Evolutionary conservation across 2,888 invertebrate genomes (phyloP), one percentile per base, ranked within the genome.

Genomic region (Agrilus mali): DNA sequence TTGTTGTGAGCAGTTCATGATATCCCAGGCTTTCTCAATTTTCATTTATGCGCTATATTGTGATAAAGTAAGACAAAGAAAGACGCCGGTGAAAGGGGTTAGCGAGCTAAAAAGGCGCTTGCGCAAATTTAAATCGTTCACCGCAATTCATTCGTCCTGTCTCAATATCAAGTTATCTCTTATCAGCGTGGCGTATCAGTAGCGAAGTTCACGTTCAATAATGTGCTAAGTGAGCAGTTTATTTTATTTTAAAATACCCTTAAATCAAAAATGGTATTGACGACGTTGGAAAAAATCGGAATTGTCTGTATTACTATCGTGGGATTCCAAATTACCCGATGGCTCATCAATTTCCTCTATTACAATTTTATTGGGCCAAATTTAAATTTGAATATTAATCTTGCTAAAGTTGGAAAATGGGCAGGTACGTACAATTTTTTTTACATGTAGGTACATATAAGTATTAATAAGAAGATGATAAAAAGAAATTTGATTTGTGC

Each of bases 321-420:
- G 32, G 61, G 58, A 5, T 59, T 64, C 47, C 64, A 64, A 51
- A 40, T 77, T 33, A 54, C 78, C 42, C 74, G 77, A 16, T 77
- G 77, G 33, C 61, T 71, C 31, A 55, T 78, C 7, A 54, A 52
- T 47, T 45, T 62, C 40, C 41, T 68, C 12, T 71, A 68, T 52
- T 58, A 61, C 39, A 61, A 65, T 53, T 56, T 68, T 36, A 62
- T 80, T 14, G 75, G 74, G 6, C 68, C 74, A 42, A 69, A 70
- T 54, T 70, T 82, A 15, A 61, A 64, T 46, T 60, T 67, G 14
- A 62, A 60, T 49, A 64, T 67, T 44, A 73, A 86, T 65, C 74
- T 83, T 48, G 75, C 74, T 57, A 72, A 77, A 37, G 73, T 77
- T 60, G 86, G 86, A 55, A 74, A 78, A 67, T 88, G 87, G 87